phyloP scores from a whole-genome alignment of 2,797 vertebrate species.

The Sciaenops ocellatus region DNA sequence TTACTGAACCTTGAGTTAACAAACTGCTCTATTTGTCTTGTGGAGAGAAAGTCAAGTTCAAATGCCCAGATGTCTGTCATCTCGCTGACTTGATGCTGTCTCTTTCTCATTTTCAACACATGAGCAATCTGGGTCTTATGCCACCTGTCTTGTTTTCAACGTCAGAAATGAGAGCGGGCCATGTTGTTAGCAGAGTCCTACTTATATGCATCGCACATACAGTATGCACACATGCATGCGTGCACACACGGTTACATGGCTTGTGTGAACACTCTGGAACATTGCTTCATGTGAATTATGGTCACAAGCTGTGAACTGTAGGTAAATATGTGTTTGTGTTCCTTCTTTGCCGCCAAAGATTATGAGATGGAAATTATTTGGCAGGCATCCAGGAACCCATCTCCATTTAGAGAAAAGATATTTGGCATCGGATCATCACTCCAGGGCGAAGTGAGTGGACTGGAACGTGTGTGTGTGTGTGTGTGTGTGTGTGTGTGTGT shows the following conservation, averaged over 20 bases:
- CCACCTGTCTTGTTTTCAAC: slow-evolving; percentile 64
- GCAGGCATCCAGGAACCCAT: slow-evolving; percentile 77
- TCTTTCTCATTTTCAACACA: slow-evolving; percentile 26
- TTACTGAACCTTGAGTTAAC: slow-evolving; percentile 77
- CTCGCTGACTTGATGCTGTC: slow-evolving; percentile 24
- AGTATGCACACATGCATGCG: slow-evolving; percentile 30
- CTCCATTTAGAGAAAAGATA: slow-evolving; percentile 81
- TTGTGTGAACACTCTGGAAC: slow-evolving; percentile 61
- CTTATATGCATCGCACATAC: slow-evolving; percentile 53
- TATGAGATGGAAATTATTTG: slow-evolving; percentile 86
- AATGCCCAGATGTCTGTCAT: slow-evolving; percentile 74
- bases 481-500: slow-evolving; percentile 30
- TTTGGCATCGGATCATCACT: slow-evolving; percentile 80
- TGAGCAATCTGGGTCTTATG: slow-evolving; percentile 36
- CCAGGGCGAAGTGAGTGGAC: slow-evolving; percentile 77
- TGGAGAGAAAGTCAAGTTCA: slow-evolving; percentile 58
- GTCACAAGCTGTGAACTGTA: slow-evolving; percentile 83
- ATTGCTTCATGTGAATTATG: slow-evolving; percentile 69
- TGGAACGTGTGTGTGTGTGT: slow-evolving; percentile 62
- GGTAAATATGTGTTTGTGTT: slow-evolving; percentile 85
- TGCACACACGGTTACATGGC: slow-evolving; percentile 29
- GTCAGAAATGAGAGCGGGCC: slow-evolving; percentile 52
- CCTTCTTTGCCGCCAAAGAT: slow-evolving; percentile 78
- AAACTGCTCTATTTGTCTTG: slow-evolving; percentile 54
- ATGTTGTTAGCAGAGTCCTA: slow-evolving; percentile 46